Base-by-base conservation (phyloP, 2,888 invertebrate species). In the Apotomis betuletana region DNA sequence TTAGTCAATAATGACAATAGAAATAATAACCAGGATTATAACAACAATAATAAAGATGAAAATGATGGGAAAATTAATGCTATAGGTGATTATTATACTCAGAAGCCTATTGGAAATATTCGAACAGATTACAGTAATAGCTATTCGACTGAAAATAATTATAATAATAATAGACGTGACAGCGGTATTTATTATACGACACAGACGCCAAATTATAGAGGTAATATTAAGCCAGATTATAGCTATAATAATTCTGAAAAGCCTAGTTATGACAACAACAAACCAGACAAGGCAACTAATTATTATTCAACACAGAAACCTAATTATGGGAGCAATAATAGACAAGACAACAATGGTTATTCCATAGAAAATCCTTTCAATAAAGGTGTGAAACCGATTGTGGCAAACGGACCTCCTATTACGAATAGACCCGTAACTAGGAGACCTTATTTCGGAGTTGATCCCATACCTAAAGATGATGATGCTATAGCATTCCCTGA, bases 401-500 rank as follows among this genome's bases (percentile, higher is more conserved):
- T 86, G 0, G 84, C 88, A 0, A 81, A 79, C 51, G 81, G 83
- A 27, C 89, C 90, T 0, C 90, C 92, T 0, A 91, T 91, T 0
- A 92, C 92, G 0, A 92, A 92, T 49, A 85, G 74, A 55, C 81
- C 90, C 0, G 75, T 81, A 0, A 80, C 82, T 0, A 72, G 74
- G 10, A 78, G 75, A 57, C 78, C 76, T 27, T 68, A 51, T 55
- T 72, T 74, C 38, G 72, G 67, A 63, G 75, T 75, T 3, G 77
- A 73, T 52, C 75, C 73, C 10, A 77, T 68, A 49, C 82, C 79
- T 0, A 74, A 69, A 4, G 77, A 80, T 10, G 74, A 75, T 3
- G 81, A 80, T 5, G 75, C 77, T 1, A 77, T 77, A 13, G 61
- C 76, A 12, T 78, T 72, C 13, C 77, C 77, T 4, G 76, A 77